These are phyloP conservation scores for Electrophaes corylata DNA, from an alignment of 2,888 invertebrate genomes.

Conservation along the genomic window DNA sequence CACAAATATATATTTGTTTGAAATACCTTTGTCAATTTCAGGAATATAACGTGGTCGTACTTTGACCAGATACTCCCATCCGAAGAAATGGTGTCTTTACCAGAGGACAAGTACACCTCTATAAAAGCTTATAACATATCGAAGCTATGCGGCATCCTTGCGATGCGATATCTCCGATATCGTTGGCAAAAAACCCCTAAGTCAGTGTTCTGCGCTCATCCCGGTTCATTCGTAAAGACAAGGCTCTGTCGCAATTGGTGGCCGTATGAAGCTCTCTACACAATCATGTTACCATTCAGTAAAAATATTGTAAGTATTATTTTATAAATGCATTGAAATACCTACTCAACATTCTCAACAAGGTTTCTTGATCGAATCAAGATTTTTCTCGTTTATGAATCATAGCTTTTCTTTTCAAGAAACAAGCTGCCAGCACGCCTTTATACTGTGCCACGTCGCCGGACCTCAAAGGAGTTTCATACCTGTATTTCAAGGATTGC, in stretches of 20 bases:
- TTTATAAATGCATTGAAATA: no score
- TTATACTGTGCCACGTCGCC: conserved; percentile 94
- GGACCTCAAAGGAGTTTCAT: conserved; percentile 91
- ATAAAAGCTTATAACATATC: conserved; percentile 95
- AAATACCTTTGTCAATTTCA: conserved; percentile 40
- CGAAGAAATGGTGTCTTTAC: conserved; percentile 87
- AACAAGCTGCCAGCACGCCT: conserved; percentile 95
- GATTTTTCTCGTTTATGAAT: no score
- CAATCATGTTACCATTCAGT: conserved; percentile 93
- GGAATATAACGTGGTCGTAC: conserved; percentile 64
- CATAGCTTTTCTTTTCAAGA: conserved; percentile 83
- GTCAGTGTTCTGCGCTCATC: conserved; percentile 92
- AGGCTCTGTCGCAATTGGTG: conserved; percentile 92
- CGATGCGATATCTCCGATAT: conserved; percentile 85
- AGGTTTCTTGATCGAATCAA: no score
- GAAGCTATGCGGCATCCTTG: conserved; percentile 93
- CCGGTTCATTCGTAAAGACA: conserved; percentile 95
- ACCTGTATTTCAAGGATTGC: conserved; percentile 95
- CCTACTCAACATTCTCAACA: no score
- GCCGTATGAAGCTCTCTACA: conserved; percentile 90
- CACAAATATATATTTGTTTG: no score
- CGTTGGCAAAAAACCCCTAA: conserved; percentile 87
- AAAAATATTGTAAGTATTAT: conserved; percentile 90
- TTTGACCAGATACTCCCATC: conserved; percentile 68
- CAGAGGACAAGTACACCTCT: conserved; percentile 88